These are phyloP conservation scores for Aegotheles bennettii DNA, from an alignment of 2,113 vertebrate genomes.

Conservation along the genomic window DNA sequence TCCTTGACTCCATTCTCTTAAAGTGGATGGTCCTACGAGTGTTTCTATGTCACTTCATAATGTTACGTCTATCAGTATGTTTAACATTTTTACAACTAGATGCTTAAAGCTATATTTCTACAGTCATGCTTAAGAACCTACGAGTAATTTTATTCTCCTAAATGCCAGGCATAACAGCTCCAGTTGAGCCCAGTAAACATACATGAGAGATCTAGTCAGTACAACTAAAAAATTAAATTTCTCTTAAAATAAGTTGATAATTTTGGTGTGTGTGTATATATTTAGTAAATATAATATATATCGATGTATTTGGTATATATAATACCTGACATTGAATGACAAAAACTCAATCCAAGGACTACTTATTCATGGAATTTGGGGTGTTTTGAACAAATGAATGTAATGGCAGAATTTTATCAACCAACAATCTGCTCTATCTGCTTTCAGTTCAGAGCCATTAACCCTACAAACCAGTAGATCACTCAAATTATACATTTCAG, in stretches of 20 bases:
- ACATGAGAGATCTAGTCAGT: not conserved
- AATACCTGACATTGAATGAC: not conserved
- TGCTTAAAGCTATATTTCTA: not conserved
- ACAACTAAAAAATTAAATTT: not conserved
- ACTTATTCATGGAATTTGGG: not conserved
- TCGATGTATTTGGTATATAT: too few relatives aligned
- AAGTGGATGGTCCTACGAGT: not conserved
- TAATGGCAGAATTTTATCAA: not conserved
- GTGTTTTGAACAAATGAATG: not conserved
- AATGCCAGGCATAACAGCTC: not conserved
- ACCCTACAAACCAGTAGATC: not conserved
- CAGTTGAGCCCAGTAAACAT: not conserved
- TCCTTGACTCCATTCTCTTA: constrained; percentile 3
- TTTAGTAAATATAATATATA: too few relatives aligned
- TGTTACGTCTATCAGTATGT: not conserved
- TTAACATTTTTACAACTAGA: not conserved
- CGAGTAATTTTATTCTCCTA: not conserved
- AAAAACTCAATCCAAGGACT: not conserved
- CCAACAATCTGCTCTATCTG: not conserved
- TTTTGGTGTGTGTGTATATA: not conserved
- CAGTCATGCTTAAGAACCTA: not conserved
- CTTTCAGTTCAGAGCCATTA: not conserved
- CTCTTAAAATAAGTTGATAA: not conserved
- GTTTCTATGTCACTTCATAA: not conserved
- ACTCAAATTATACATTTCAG: not conserved